Percentiles rank a stretch among this genome's conserved stretches.
phyloP scores from a whole-genome alignment of 1,140 invertebrate genomes.

The Zaprionus africanus region DNA sequence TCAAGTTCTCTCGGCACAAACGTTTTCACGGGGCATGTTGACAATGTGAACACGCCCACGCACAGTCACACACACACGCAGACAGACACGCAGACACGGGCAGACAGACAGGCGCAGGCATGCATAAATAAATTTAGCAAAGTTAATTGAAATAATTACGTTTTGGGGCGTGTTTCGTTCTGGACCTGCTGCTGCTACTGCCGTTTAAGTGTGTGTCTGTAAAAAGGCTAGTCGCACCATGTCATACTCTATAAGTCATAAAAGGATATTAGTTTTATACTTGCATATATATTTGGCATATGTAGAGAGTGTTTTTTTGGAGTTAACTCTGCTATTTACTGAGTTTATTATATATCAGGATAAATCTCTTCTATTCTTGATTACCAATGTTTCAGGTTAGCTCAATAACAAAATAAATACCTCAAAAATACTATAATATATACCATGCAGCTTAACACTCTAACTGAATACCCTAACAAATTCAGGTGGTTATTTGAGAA shows the following conservation, averaged over 20 bases:
- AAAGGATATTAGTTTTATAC: too few relatives aligned
- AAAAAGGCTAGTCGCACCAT: not conserved
- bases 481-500: not conserved
- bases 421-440: too few relatives aligned
- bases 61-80: slow-evolving; percentile 12
- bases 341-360: too few relatives aligned
- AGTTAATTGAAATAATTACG: slow-evolving; percentile 8
- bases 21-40: slow-evolving; percentile 40
- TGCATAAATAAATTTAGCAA: slow-evolving; percentile 6
- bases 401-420: too few relatives aligned
- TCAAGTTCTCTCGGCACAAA: not conserved
- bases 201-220: not conserved
- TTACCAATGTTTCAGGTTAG: too few relatives aligned
- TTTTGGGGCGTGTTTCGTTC: not conserved
- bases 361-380: too few relatives aligned
- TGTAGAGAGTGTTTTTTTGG: too few relatives aligned
- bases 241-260: too few relatives aligned
- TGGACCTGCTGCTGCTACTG: not conserved
- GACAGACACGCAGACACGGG: not conserved
- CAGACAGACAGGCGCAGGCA: not conserved
- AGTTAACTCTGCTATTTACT: too few relatives aligned
- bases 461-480: not conserved
- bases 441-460: too few relatives aligned
- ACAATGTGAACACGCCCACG: slow-evolving; percentile 31
- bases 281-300: too few relatives aligned